Percentiles rank a stretch among this genome's conserved stretches.
These are phyloP conservation scores for Pseudopipra pipra DNA, from an alignment of 2,113 vertebrate species.

Conservation along the genomic window DNA sequence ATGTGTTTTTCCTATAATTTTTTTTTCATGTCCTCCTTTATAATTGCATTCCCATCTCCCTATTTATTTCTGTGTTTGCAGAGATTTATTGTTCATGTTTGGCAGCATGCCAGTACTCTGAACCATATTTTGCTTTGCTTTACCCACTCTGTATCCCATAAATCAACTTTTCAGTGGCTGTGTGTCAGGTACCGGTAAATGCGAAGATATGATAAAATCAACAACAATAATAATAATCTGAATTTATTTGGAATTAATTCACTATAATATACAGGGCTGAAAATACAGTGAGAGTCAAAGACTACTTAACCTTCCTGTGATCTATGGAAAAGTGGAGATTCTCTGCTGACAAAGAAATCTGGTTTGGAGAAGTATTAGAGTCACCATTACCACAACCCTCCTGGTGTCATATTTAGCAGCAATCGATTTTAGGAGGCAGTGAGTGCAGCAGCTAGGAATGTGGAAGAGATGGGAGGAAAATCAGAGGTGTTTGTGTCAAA, in stretches of 20 bases:
- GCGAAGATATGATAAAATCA: neutral
- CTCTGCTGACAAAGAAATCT: neutral
- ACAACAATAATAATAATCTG: neutral
- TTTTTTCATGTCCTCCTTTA: constrained; percentile 1
- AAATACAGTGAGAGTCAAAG: neutral
- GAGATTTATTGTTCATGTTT: constrained; percentile 48
- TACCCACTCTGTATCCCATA: neutral
- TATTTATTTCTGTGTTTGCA: constrained; percentile 54
- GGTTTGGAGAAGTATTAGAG: neutral
- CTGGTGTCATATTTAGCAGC: neutral
- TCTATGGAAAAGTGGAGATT: neutral
- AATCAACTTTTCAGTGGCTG: neutral
- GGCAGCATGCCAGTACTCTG: constrained; percentile 24
- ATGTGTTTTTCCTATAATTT: neutral
- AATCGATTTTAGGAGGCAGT: neutral
- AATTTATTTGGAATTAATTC: neutral
- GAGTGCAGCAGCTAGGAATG: neutral
- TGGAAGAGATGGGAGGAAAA: neutral
- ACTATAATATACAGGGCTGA: neutral
- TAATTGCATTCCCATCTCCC: constrained; percentile 42
- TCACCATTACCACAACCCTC: neutral
- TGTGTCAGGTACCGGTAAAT: neutral
- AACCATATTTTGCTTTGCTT: constrained; percentile 5
- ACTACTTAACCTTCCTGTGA: neutral
- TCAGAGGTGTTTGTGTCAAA: neutral